Conservation (phyloP, 92 coral and sea anemone species). For the Chrysogorgia sp. region DNA sequence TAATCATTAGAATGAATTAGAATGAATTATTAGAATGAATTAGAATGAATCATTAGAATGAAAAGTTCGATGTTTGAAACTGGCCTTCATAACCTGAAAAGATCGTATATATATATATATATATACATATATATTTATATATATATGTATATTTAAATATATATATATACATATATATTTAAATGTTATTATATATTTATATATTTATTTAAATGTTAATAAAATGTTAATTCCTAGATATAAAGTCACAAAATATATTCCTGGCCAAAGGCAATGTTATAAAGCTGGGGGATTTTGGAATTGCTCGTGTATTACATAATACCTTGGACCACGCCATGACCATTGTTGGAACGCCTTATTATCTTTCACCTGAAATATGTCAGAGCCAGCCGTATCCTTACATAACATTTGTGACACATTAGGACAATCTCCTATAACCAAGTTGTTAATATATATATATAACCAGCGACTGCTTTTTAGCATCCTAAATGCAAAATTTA, state of each 20-base stretch:
- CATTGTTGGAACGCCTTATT: slow-evolving; percentile 95
- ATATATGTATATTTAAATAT: too few species aligned
- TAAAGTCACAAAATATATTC: slow-evolving; percentile 89
- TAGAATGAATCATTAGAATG: too few species aligned
- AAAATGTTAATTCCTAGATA: slow-evolving; percentile 60
- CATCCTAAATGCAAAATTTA: too few species aligned
- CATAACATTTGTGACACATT: neutral
- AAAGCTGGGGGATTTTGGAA: slow-evolving; percentile 96
- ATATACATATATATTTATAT: too few species aligned
- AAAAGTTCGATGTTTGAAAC: too few species aligned
- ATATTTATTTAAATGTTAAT: neutral
- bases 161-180: too few species aligned
- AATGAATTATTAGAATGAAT: too few species aligned
- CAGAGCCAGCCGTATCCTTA: slow-evolving; percentile 97
- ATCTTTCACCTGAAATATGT: slow-evolving; percentile 96
- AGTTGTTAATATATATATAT: neutral
- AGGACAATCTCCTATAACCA: too few species aligned
- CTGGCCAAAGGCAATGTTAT: slow-evolving; percentile 83
- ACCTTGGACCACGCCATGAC: slow-evolving; percentile 96
- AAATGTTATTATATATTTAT: neutral
- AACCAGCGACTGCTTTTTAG: too few species aligned
- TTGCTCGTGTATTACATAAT: slow-evolving; percentile 88
- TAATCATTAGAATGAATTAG: too few species aligned
- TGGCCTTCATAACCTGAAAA: too few species aligned
- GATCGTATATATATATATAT: too few species aligned